phyloP scores from a whole-genome alignment of 2,888 invertebrate species.

The Oithona nana region DNA sequence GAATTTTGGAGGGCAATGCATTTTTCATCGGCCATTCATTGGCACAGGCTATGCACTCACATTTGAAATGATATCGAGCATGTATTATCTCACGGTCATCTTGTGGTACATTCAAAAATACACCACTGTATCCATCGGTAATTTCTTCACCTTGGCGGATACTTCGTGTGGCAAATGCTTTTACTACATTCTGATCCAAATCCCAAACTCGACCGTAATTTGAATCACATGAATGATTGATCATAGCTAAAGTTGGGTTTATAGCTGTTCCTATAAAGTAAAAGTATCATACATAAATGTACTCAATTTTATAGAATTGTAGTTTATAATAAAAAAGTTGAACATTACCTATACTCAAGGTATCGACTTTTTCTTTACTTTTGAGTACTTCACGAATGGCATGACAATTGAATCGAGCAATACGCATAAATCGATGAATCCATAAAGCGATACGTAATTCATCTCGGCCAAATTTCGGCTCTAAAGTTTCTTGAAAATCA shows the following conservation, averaged over 20 bases:
- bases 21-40: slow-evolving; percentile 1
- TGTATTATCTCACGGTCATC: slow-evolving; percentile 1
- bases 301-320: too few species aligned
- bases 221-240: slow-evolving; percentile 13
- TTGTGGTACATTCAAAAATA: slow-evolving; percentile 3
- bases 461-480: not conserved
- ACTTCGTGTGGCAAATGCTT: slow-evolving; percentile 12
- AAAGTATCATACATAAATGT: too few species aligned
- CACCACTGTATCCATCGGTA: slow-evolving; percentile 2
- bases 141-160: slow-evolving; percentile 7
- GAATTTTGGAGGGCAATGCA: not conserved
- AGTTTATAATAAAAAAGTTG: too few species aligned
- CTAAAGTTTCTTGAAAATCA: not conserved
- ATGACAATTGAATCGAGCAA: slow-evolving; percentile 12
- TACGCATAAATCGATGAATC: slow-evolving; percentile 1
- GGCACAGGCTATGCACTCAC: not conserved
- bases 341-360: not conserved
- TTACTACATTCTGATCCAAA: not conserved
- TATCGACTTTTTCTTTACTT: not conserved
- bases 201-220: slow-evolving; percentile 15
- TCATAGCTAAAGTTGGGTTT: slow-evolving; percentile 6
- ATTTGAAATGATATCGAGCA: slow-evolving; percentile 3
- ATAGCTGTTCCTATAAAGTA: slow-evolving; percentile 1
- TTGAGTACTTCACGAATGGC: not conserved
- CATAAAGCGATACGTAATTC: not conserved